These are phyloP conservation scores for Mormyrops attenuatus DNA, from an alignment of 2,797 vertebrate species.

Conservation along the genomic window DNA sequence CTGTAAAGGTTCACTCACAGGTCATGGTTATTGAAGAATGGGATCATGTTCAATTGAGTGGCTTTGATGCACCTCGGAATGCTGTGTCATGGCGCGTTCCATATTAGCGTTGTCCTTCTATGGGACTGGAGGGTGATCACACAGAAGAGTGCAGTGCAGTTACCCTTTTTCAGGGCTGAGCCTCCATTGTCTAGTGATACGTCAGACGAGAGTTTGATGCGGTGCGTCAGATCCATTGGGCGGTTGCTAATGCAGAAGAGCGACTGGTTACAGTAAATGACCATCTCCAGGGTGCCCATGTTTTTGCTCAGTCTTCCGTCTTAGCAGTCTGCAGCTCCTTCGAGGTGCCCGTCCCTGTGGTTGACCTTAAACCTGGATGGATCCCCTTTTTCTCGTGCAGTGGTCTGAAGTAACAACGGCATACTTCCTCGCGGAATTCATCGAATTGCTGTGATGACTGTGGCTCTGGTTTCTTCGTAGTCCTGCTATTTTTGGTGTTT, in stretches of 20 bases:
- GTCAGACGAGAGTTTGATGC: neutral
- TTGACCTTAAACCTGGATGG: neutral
- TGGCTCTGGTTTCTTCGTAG: neutral
- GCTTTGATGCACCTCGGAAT: neutral
- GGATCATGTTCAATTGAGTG: neutral
- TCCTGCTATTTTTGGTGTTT: neutral
- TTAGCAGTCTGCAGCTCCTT: neutral
- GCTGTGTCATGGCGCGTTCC: neutral
- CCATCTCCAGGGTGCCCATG: neutral
- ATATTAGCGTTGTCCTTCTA: neutral
- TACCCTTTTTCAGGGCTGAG: neutral
- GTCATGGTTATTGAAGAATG: neutral
- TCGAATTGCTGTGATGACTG: neutral
- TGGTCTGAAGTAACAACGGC: neutral
- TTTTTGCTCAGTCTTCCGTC: neutral
- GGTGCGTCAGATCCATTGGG: neutral
- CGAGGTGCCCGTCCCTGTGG: neutral
- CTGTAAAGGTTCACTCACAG: neutral
- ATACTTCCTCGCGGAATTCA: neutral
- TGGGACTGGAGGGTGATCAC: neutral
- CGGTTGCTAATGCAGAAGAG: neutral
- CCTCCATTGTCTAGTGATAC: neutral
- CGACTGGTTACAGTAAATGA: neutral
- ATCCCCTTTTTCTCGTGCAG: neutral
- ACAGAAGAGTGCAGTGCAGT: neutral